Evolutionary conservation across 1,140 invertebrate species (phyloP), one percentile per base, ranked within the genome.

Genomic region (Bombus huntii): DNA sequence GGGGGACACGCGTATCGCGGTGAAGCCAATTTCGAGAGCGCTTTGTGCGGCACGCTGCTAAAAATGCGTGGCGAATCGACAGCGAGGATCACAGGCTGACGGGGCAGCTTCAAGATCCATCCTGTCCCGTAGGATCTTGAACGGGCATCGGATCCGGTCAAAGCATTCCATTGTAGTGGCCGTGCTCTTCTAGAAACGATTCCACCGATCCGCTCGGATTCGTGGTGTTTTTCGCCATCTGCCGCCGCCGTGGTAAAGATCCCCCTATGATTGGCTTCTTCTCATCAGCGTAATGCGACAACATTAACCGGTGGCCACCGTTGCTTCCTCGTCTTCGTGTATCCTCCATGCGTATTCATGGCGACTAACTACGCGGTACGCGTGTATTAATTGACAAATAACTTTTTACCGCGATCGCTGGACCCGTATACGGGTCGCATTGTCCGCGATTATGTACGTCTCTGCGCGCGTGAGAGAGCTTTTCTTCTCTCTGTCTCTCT

Each of bases 1-100:
- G 78, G 39, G 44, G 53, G 66, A 66, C 78, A 76, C 87, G 70
- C 84, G 87, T 89, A 89, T 81, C 87, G 83, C 81, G 73, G 82
- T 59, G 88, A 80, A 76, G 86, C 81, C 83, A 87, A 90, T 86
- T 87, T 80, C 88, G 68, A 74, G 68, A 78, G 47, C 70, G 89
- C 88, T 89, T 90, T 89, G 88, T 89, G 77, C 81, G 66, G 76
- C 71, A 76, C 73, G 75, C 79, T 85, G 87, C 79, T 90, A 89
- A 90, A 90, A 90, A 90, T 88, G 89, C 89, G 89, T 90, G 87
- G 39, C 88, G 89, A 90, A 90, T 90, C 89, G 81, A 79, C 89
- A 74, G 89, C 62, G 62, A 70, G 83, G 82, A 81, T 81, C 79
- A 86, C 80, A 59, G 71, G 74, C 88, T 90, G 89, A 90, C 89